Percentiles rank a stretch among this genome's conserved stretches.
phyloP scores from a whole-genome alignment of 2,113 vertebrate genomes.

The Nannospalax galili region DNA sequence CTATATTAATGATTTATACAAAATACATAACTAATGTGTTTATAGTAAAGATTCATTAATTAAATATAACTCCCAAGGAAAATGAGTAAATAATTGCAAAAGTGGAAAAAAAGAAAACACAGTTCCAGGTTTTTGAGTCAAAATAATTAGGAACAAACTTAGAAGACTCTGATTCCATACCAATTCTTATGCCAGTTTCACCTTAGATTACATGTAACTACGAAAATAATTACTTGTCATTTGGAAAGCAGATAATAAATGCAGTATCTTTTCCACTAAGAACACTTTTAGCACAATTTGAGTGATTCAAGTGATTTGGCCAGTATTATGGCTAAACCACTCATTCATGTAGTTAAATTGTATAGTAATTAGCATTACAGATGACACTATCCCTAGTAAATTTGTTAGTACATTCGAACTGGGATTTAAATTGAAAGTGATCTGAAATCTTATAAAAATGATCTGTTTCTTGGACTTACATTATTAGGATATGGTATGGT shows the following conservation, averaged over 20 bases:
- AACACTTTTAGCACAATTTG: slow-evolving; percentile 34
- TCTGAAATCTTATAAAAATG: background rate
- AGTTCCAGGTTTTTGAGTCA: background rate
- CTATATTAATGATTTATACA: no score
- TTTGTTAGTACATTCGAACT: slow-evolving; percentile 48
- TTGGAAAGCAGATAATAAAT: slow-evolving; percentile 52
- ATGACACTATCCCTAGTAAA: slow-evolving; percentile 26
- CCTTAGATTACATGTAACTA: slow-evolving; percentile 24
- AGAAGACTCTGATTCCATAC: slow-evolving; percentile 24
- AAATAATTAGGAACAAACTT: slow-evolving; percentile 44
- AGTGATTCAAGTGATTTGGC: slow-evolving; percentile 41
- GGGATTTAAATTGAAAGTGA: slow-evolving; percentile 50
- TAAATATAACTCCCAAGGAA: no score
- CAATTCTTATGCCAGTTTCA: background rate
- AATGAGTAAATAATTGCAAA: no score
- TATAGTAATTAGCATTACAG: slow-evolving; percentile 45
- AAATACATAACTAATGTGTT: no score
- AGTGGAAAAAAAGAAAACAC: no score
- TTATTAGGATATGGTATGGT: background rate
- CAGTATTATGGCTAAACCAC: background rate
- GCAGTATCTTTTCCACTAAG: slow-evolving; percentile 25
- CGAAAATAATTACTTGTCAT: background rate
- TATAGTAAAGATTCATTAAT: no score
- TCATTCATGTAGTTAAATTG: slow-evolving; percentile 20
- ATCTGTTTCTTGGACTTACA: background rate